A percentile compares a stretch with the other conserved stretches of the same genome.
Conservation (phyloP, 2,797 vertebrate species). For the Muscicapa striata region DNA sequence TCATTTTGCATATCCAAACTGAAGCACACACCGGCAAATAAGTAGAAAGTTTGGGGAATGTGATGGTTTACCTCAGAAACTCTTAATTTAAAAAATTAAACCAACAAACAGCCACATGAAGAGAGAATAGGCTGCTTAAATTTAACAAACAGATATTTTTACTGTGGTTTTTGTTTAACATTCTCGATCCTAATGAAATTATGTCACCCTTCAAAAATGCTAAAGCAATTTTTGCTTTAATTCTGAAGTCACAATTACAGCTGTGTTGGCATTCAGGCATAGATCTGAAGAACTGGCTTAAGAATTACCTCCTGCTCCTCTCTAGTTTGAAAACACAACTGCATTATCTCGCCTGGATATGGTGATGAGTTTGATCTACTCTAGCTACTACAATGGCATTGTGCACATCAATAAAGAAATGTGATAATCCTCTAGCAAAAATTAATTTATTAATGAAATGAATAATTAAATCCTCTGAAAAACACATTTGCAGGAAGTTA, state of each 20-base stretch:
- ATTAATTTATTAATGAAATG: slow-evolving; percentile 65
- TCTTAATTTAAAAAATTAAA: neutral
- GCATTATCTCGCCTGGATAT: neutral
- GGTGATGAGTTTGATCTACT: neutral
- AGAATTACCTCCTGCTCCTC: neutral
- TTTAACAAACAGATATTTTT: neutral
- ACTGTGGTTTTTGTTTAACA: neutral
- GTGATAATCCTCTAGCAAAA: slow-evolving; percentile 36
- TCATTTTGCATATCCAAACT: neutral
- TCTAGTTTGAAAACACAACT: neutral
- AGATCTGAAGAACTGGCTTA: neutral
- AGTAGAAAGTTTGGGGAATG: neutral
- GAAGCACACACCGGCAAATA: neutral
- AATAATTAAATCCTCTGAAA: slow-evolving; percentile 18
- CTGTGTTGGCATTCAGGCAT: neutral
- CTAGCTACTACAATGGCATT: neutral
- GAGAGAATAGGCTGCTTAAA: neutral
- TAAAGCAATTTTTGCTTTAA: neutral
- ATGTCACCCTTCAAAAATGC: neutral
- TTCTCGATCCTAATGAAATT: neutral
- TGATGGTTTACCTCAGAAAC: neutral
- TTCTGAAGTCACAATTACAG: neutral
- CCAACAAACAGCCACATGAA: neutral
- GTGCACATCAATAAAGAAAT: slow-evolving; percentile 5
- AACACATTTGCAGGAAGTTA: slow-evolving; percentile 9